Evolutionary conservation across 2,888 invertebrate species (phyloP).

Genomic region (Rhamphomyia laevipes): DNA sequence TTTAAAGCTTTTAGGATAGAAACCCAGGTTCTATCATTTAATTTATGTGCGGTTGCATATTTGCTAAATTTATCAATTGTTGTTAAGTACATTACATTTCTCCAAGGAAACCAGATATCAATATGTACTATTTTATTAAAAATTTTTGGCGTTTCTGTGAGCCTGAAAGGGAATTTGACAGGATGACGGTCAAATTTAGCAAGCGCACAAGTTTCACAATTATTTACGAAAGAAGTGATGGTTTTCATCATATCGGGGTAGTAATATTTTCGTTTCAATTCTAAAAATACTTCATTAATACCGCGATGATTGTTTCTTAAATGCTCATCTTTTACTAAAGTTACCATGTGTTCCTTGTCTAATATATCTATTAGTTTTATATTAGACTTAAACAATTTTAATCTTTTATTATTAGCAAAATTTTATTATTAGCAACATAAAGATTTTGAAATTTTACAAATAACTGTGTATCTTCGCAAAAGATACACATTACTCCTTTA

Average conservation of each 20-base stretch:
- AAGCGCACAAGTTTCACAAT: background rate
- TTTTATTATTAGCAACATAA: too few relatives aligned
- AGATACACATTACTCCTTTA: slow-evolving; percentile 2
- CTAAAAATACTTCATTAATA: slow-evolving; percentile 2
- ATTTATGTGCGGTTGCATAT: background rate
- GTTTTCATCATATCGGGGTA: background rate
- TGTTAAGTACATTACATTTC: slow-evolving; percentile 3
- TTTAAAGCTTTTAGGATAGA: slow-evolving; percentile 6
- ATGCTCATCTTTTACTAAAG: background rate
- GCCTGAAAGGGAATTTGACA: background rate
- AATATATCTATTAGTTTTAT: background rate
- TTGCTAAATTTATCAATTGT: slow-evolving; percentile 1
- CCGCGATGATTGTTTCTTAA: slow-evolving; percentile 1
- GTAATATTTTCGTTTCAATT: background rate
- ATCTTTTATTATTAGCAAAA: background rate
- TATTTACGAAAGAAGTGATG: background rate
- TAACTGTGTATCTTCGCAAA: background rate
- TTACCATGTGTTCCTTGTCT: background rate
- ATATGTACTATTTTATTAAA: slow-evolving; percentile 4
- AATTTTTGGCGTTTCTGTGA: background rate
- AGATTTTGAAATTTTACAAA: background rate
- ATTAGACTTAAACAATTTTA: slow-evolving; percentile 6
- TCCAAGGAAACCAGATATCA: slow-evolving; percentile 3
- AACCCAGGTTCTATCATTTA: background rate
- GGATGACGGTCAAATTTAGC: slow-evolving; percentile 4